phyloP scores from a whole-genome alignment of 2,113 vertebrate species.

The Pseudorhombus dupliciocellatus region DNA sequence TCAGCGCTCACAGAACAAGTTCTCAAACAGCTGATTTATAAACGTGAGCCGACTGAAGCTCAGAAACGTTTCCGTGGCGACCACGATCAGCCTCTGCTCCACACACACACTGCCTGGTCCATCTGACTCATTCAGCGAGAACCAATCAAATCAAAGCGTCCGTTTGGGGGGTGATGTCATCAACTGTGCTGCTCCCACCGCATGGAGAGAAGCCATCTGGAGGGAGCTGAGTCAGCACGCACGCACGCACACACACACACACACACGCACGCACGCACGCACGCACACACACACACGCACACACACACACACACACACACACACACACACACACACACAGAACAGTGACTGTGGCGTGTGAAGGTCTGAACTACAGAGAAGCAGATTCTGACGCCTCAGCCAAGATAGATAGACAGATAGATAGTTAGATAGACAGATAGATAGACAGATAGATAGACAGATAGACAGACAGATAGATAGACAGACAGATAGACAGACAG shows the following conservation, averaged over 20 bases:
- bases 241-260: slow-evolving; percentile 15
- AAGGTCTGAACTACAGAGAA: no score
- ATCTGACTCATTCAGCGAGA: slow-evolving; percentile 44
- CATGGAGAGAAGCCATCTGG: slow-evolving; percentile 73
- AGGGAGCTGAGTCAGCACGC: slow-evolving; percentile 72
- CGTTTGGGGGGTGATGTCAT: slow-evolving; percentile 57
- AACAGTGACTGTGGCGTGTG: no score
- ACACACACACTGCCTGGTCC: slow-evolving; percentile 1
- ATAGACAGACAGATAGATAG: no score
- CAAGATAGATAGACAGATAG: no score
- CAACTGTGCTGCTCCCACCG: slow-evolving; percentile 50
- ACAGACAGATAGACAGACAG: no score
- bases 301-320: slow-evolving; percentile 29
- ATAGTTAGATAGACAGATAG: no score
- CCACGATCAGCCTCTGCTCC: no score
- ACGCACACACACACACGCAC: slow-evolving; percentile 16
- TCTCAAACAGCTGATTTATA: not conserved
- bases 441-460: no score
- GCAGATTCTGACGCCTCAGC: no score
- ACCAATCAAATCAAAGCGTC: slow-evolving; percentile 57
- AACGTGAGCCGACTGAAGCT: not conserved
- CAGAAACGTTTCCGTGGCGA: no score
- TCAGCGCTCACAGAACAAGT: not conserved
- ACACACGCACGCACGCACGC: slow-evolving; percentile 6
- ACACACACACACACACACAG: slow-evolving; percentile 24